Evolutionary conservation across 2,113 vertebrate species (phyloP).

Genomic region (Nymphicus hollandicus): DNA sequence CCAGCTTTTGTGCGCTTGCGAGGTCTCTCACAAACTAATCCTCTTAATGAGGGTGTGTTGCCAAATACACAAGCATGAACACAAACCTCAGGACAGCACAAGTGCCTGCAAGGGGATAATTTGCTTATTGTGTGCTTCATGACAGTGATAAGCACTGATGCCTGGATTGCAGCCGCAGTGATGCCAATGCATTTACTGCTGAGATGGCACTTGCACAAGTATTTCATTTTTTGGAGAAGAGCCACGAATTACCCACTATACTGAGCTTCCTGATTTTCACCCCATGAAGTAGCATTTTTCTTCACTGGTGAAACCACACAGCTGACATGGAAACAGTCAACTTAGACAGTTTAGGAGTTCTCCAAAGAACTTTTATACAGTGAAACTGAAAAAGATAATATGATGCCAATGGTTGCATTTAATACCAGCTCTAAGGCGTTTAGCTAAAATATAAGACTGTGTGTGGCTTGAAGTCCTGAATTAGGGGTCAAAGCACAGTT

Average conservation of each 20-base stretch:
- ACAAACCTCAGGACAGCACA: neutral
- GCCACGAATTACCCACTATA: neutral
- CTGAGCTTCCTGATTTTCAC: neutral
- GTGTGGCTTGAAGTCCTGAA: neutral
- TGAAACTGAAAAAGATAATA: neutral
- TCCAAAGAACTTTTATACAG: neutral
- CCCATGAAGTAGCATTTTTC: neutral
- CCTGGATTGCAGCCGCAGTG: no score
- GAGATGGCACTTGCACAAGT: neutral
- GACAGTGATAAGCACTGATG: neutral
- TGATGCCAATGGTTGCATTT: rapidly evolving
- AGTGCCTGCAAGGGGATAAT: neutral
- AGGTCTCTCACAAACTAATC: neutral
- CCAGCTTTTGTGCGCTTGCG: neutral
- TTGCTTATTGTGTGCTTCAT: neutral
- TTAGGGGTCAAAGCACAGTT: neutral
- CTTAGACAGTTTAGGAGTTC: neutral
- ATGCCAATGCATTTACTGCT: no score
- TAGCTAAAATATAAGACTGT: neutral
- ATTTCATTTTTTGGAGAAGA: neutral
- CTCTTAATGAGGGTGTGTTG: rapidly evolving
- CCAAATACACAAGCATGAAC: neutral
- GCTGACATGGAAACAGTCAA: neutral
- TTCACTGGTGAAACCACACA: neutral
- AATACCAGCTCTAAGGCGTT: neutral